Percentiles rank a stretch among this genome's conserved stretches.
These are phyloP conservation scores for Pseudopipra pipra DNA, from an alignment of 2,113 vertebrate genomes.

Conservation along the genomic window DNA sequence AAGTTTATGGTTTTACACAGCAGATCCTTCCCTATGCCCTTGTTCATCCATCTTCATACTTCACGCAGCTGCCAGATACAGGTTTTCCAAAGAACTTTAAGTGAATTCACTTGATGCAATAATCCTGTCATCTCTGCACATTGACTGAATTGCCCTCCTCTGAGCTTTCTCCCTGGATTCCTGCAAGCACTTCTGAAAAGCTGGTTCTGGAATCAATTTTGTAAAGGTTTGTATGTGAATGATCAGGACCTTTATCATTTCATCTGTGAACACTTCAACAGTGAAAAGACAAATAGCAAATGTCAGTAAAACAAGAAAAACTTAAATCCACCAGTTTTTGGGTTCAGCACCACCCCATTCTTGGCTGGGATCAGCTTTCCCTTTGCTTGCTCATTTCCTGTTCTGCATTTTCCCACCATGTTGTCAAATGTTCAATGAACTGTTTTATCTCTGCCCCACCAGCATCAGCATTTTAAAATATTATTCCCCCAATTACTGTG, in stretches of 20 bases:
- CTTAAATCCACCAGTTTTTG: not conserved
- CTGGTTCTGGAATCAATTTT: not conserved
- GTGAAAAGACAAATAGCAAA: not conserved
- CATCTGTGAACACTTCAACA: not conserved
- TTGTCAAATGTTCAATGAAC: not conserved
- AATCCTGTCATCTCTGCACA: not conserved
- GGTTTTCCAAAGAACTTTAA: not conserved
- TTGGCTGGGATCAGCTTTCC: not conserved
- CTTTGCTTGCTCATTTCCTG: not conserved
- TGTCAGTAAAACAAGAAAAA: not conserved
- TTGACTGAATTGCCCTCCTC: not conserved
- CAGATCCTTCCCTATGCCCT: not conserved
- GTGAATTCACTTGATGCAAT: not conserved
- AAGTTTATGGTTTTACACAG: not conserved
- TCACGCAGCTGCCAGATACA: not conserved
- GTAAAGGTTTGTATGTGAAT: not conserved
- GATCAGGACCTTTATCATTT: not conserved
- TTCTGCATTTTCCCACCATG: not conserved
- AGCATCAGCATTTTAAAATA: not conserved
- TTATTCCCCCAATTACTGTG: not conserved
- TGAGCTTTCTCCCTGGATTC: not conserved
- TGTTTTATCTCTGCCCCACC: not conserved
- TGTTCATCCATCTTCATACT: not conserved
- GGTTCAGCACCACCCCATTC: not conserved
- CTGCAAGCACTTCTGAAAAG: not conserved